Evolutionary conservation across 2,888 invertebrate species (phyloP).

Genomic region (Gibbula magus): DNA sequence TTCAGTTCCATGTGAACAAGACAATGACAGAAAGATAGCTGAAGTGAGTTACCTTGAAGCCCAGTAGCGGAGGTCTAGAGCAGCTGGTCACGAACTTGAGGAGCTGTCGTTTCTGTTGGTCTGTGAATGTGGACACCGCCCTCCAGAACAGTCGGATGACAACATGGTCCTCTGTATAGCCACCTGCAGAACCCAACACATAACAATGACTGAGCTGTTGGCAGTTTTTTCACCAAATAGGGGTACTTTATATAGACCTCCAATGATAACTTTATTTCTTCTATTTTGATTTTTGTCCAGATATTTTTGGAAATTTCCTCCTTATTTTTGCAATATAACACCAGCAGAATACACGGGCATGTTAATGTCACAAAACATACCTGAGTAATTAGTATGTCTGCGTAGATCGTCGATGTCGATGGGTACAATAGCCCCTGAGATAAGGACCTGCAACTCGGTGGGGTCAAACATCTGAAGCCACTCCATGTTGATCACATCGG

Average conservation of each 20-base stretch:
- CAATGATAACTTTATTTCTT: no score
- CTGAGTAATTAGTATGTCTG: conserved; percentile 90
- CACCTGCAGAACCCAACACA: conserved; percentile 78
- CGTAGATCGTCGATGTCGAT: conserved; percentile 93
- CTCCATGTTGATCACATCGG: conserved; percentile 91
- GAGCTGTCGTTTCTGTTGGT: conserved; percentile 86
- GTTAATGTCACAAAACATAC: conserved; percentile 70
- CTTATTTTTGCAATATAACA: no score
- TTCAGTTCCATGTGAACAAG: not conserved
- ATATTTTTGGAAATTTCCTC: not conserved
- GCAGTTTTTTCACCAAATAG: no score
- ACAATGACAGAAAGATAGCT: not conserved
- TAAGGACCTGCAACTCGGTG: conserved; percentile 95
- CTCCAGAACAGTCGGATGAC: conserved; percentile 93
- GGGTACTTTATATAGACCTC: no score
- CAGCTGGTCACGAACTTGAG: conserved; percentile 99
- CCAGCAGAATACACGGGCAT: not conserved
- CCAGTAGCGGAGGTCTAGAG: conserved; percentile 95
- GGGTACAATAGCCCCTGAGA: conserved; percentile 95
- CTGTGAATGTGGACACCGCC: conserved; percentile 86
- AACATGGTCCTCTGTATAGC: conserved; percentile 87
- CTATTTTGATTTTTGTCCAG: not conserved
- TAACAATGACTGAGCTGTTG: no score
- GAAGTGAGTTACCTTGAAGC: conserved; percentile 87
- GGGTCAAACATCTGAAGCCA: conserved; percentile 97